Base-by-base conservation (phyloP, 2,888 invertebrate genomes). In the Plutella xylostella region DNA sequence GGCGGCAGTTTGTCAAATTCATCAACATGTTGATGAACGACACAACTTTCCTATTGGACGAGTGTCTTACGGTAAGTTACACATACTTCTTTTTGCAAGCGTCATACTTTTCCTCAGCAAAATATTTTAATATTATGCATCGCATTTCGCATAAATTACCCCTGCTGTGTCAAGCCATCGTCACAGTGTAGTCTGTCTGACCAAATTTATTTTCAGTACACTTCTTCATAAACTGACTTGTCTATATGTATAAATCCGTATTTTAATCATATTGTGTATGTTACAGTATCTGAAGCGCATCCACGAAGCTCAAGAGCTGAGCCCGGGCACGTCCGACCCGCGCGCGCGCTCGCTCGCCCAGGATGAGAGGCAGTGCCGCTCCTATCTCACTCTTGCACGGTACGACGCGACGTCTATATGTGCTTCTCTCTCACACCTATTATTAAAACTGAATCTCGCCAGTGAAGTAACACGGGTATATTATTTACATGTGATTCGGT, bases 11-110 rank as follows among this genome's bases (percentile, higher is more conserved):
- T 76, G 96, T 98, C 6, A 94, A 96, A 60, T 98, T 98, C 68
- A 90, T 97, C 55, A 98, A 98, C 73, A 95, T 98, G 97, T 77
- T 98, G 55, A 98, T 98, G 95, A 98, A 98, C 66, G 98, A 98
- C 72, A 98, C 97, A 18, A 98, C 97, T 43, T 98, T 97, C 82
- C 86, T 98, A 48, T 85, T 98, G 53, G 99, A 99, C 69, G 99
- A 99, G 74, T 97, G 97, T 67, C 72, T 83, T 17, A 83, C 82
- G 71, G 82, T 83, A 43, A 61, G 65, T 56, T 11, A 40, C 43
- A 2, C 17, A 11, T 18, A 7, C 18, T 35, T 11, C 9, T 19
- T 35, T 19, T 12, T 9, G 25, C 9, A 25, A 25, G 5, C 25
- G 9, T 9, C 25, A 25, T 25, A 25, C 25, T 25, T 25, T 7